Evolutionary conservation across 2,113 vertebrate genomes (phyloP).

Genomic region (Taxidea taxus): DNA sequence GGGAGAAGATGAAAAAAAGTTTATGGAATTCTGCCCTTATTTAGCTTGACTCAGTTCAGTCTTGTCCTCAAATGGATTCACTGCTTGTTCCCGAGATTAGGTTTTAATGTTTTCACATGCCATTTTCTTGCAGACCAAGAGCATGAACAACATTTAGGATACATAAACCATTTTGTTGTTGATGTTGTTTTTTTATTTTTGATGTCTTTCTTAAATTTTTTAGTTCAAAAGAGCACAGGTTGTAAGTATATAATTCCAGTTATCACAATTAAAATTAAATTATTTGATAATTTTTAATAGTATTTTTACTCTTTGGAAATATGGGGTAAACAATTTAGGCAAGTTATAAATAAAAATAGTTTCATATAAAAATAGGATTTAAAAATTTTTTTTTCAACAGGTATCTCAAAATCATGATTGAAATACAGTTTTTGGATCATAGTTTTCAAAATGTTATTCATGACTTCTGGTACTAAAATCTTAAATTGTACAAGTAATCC

Average conservation of each 20-base stretch:
- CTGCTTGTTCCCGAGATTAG: neutral
- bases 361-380: neutral
- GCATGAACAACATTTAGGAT: neutral
- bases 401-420: neutral
- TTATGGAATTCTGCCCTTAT: neutral
- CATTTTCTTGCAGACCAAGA: slow-evolving; percentile 12
- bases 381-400: neutral
- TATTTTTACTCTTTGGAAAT: slow-evolving; percentile 26
- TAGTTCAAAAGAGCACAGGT: neutral
- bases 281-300: slow-evolving; percentile 8
- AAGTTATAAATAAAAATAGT: slow-evolving; percentile 4
- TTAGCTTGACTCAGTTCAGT: neutral
- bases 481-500: neutral
- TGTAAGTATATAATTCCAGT: neutral
- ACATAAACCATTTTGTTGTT: neutral
- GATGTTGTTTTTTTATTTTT: neutral
- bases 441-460: slow-evolving; percentile 20
- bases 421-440: neutral
- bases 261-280: neutral
- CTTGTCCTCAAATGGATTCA: neutral
- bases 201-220: neutral
- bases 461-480: neutral
- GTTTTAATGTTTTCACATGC: slow-evolving; percentile 1
- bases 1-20: neutral
- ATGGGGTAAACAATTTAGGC: neutral